Base-by-base conservation (phyloP, 2,888 invertebrate species). In the Dasysyrphus tricinctus region DNA sequence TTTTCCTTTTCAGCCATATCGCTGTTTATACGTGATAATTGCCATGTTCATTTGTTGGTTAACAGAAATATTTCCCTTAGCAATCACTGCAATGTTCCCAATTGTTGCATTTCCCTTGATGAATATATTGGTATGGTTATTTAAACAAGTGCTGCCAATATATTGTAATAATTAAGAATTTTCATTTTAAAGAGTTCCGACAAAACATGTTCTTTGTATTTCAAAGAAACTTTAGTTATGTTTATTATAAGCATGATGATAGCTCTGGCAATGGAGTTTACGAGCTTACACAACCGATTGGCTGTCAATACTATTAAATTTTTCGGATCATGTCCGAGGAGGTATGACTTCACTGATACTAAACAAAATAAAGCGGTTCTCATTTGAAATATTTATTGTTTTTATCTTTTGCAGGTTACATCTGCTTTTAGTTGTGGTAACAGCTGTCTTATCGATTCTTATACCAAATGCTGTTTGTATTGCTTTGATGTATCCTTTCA, bases 21-120 rank as follows among this genome's bases (percentile, higher is more conserved):
- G 78, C 5, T 67, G 67, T 47, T 5, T 67, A 1, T 76, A 65
- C n/a, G 14, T 82, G 6, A 61, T 82, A 6, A 11, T 78, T 19
- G 6, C 49, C 1, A 83, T 78, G 78, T 44, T 59, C 2, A 32
- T 78, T 19, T 61, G 44, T 37, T 83, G 67, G 67, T 1, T 61
- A 1, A 54, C 59, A 3, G 61, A 69, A 56, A 8, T 78, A 5
- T 56, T 67, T 19, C 78, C 82, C 0, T 34, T 37, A 0, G 32
- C 61, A n/a, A 61, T 83, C 5, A 69, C 78, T 12, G 61, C 67
- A n/a, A 78, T 83, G 78, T 37, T 83, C 0, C 82, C 82, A 5
- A 44, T 79, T 9, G 14, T 72, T 12, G 44, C 59, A 29, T 69
- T 74, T 54, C 82, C 82, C 12, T 24, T 83, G 1, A 69, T 83